A percentile compares a stretch with the other conserved stretches of the same genome.
Conservation (phyloP, 2,797 vertebrate genomes). For the Melopsittacus undulatus region DNA sequence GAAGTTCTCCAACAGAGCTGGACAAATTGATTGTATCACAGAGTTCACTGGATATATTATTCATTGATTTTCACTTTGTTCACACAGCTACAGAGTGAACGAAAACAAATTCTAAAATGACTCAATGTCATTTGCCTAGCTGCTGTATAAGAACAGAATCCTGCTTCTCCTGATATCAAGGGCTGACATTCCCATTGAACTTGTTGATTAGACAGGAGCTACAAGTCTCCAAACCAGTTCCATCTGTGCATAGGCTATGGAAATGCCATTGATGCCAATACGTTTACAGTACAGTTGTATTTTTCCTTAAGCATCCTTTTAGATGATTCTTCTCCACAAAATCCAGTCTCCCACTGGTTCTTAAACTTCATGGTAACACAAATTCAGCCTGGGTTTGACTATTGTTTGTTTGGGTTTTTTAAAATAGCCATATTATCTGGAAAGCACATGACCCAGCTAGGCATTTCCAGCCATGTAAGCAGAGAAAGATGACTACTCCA, state of each 20-base stretch:
- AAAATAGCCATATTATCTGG: not conserved
- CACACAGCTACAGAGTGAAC: not conserved
- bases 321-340: not conserved
- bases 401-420: not conserved
- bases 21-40: not conserved
- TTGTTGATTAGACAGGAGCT: not conserved
- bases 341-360: not conserved
- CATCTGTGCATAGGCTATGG: not conserved
- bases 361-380: not conserved
- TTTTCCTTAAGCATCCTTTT: not conserved
- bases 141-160: not conserved
- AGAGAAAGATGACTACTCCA: not conserved
- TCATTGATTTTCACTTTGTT: slow-evolving; percentile 15
- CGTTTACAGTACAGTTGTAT: not conserved
- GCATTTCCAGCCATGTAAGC: not conserved
- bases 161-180: not conserved
- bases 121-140: not conserved
- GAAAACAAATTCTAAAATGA: slow-evolving; percentile 25
- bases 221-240: not conserved
- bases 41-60: not conserved
- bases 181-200: not conserved
- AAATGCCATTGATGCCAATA: not conserved
- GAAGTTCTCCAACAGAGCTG: not conserved
- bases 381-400: not conserved
- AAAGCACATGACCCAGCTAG: not conserved